Conservation (phyloP, 2,888 invertebrate species). For the Hypomecis punctinalis region DNA sequence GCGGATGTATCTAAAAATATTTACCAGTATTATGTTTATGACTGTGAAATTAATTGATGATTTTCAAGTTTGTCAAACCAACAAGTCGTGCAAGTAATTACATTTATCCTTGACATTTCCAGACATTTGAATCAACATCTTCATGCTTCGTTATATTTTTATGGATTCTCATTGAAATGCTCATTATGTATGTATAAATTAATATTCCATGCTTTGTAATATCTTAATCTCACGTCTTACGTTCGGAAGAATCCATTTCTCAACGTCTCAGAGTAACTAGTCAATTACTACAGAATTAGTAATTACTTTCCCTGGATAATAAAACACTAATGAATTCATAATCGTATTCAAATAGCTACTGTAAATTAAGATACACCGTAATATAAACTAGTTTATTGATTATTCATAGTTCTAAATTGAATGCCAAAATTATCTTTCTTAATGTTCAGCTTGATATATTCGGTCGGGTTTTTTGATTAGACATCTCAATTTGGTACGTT, state of each 20-base stretch:
- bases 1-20: slow-evolving; percentile 8
- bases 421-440: slow-evolving; percentile 52
- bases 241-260: slow-evolving; percentile 8
- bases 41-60: slow-evolving; percentile 12
- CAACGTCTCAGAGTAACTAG: slow-evolving; percentile 14
- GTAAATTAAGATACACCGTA: slow-evolving; percentile 50
- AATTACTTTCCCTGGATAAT: slow-evolving; percentile 29
- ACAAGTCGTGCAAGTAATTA: slow-evolving; percentile 22
- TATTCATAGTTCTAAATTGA: slow-evolving; percentile 59
- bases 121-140: slow-evolving; percentile 26
- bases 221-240: background rate
- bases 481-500: slow-evolving; percentile 32
- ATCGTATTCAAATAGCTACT: slow-evolving; percentile 50
- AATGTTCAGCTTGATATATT: slow-evolving; percentile 45
- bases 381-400: slow-evolving; percentile 58
- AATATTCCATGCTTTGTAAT: background rate
- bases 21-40: background rate
- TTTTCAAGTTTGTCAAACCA: slow-evolving; percentile 26
- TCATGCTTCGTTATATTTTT: slow-evolving; percentile 33
- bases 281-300: slow-evolving; percentile 28
- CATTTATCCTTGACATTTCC: slow-evolving; percentile 31
- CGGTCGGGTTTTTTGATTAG: slow-evolving; percentile 37
- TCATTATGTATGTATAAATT: background rate
- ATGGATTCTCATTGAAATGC: background rate
- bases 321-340: slow-evolving; percentile 46